Conservation (phyloP, 2,113 vertebrate species). For the Fulica atra region DNA sequence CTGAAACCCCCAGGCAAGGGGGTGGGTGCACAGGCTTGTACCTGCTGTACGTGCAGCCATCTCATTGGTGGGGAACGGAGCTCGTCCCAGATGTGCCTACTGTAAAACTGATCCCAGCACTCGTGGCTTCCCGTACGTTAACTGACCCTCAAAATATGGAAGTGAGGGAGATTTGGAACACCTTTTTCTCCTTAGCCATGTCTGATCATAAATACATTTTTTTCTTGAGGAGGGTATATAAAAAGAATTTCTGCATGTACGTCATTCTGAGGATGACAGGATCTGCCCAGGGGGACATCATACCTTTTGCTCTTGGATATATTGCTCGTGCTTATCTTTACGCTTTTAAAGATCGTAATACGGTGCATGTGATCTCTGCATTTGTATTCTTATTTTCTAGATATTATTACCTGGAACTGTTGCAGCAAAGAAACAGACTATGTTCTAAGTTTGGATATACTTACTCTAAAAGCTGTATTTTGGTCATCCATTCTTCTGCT, state of each 20-base stretch:
- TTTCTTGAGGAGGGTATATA: background rate
- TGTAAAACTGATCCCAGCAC: background rate
- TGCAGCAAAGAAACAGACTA: background rate
- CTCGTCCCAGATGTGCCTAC: background rate
- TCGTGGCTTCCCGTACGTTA: fast-evolving
- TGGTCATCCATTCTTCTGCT: background rate
- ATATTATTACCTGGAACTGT: background rate
- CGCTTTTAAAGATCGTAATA: background rate
- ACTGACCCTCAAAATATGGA: background rate
- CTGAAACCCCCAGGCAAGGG: background rate
- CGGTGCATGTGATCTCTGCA: too few relatives aligned
- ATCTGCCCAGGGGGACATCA: background rate
- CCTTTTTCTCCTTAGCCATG: background rate
- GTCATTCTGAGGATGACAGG: background rate
- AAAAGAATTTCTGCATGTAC: background rate
- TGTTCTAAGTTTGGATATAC: background rate
- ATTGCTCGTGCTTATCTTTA: background rate
- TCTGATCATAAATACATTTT: background rate
- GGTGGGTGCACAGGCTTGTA: background rate
- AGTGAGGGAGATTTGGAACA: background rate
- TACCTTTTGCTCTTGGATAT: background rate
- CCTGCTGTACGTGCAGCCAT: background rate
- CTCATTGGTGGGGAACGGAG: background rate
- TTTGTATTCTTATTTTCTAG: background rate
- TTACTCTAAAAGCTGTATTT: background rate